Conservation (phyloP, 2,113 vertebrate species). For the Sapayoa aenigma region DNA sequence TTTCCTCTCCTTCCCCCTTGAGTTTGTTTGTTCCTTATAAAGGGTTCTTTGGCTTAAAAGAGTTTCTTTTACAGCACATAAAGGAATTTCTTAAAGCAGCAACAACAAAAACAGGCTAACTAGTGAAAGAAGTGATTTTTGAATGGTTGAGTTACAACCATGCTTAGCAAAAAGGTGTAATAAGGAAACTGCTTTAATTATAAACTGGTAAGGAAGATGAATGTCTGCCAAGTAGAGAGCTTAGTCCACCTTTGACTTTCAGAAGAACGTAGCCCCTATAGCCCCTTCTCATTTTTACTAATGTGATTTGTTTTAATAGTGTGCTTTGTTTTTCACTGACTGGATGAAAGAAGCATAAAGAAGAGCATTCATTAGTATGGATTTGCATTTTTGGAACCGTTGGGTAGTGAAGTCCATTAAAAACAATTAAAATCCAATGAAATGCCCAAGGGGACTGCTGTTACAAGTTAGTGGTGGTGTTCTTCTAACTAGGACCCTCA, state of each 20-base stretch:
- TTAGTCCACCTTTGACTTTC: background rate
- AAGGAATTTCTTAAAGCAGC: constrained; percentile 9
- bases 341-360: background rate
- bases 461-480: background rate
- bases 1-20: background rate
- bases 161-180: background rate
- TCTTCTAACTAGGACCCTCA: background rate
- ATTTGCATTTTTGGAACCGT: background rate
- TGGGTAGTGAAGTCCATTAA: constrained; percentile 1
- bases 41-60: background rate
- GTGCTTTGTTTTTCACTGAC: background rate
- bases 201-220: background rate
- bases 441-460: background rate
- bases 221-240: background rate
- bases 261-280: background rate
- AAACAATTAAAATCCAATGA: background rate
- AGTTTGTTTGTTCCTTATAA: background rate
- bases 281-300: background rate
- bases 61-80: background rate
- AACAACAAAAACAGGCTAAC: background rate
- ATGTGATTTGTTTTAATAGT: background rate
- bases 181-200: background rate
- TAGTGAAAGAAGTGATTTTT: constrained; percentile 1
- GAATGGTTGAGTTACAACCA: background rate
- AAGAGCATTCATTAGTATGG: background rate